Conservation (phyloP, 2,888 invertebrate species). For the Lepetodrilus schrolli region DNA sequence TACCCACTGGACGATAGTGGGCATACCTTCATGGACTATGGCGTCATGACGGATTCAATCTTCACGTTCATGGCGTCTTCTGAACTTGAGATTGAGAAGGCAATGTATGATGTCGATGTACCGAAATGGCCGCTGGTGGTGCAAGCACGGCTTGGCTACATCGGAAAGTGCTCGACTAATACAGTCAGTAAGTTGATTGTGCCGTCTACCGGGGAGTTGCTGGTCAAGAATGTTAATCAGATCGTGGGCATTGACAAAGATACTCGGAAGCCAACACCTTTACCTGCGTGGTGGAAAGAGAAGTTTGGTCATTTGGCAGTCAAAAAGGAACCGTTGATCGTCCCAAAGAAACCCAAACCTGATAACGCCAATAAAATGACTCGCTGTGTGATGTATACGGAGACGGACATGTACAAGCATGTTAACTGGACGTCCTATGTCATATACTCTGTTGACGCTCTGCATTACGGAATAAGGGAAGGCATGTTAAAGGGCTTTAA, state of each 20-base stretch:
- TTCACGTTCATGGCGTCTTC: conserved; percentile 54
- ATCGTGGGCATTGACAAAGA: conserved; percentile 59
- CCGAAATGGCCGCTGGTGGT: conserved; percentile 48
- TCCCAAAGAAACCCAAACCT: conserved; percentile 50
- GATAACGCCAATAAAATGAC: conserved; percentile 39
- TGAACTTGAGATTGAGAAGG: conserved; percentile 41
- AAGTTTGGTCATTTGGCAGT: conserved; percentile 52
- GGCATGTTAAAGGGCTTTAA: neutral
- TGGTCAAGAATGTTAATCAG: conserved; percentile 57
- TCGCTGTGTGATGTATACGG: conserved; percentile 49
- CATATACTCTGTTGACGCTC: conserved; percentile 46
- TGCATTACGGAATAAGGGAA: conserved; percentile 38
- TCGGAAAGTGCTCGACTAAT: conserved; percentile 51
- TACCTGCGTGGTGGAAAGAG: conserved; percentile 67
- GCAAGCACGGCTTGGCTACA: conserved; percentile 46
- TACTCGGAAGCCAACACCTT: conserved; percentile 56
- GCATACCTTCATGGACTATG: conserved; percentile 53
- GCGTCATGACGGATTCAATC: conserved; percentile 46
- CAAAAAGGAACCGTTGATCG: conserved; percentile 45
- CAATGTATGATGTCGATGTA: conserved; percentile 44
- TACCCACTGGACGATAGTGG: conserved; percentile 48
- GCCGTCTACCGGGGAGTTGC: conserved; percentile 35
- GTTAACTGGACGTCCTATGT: conserved; percentile 54
- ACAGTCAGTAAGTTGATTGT: conserved; percentile 42
- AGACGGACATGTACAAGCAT: conserved; percentile 52